phyloP scores from a whole-genome alignment of 2,113 vertebrate species.

The Saguinus midas region DNA sequence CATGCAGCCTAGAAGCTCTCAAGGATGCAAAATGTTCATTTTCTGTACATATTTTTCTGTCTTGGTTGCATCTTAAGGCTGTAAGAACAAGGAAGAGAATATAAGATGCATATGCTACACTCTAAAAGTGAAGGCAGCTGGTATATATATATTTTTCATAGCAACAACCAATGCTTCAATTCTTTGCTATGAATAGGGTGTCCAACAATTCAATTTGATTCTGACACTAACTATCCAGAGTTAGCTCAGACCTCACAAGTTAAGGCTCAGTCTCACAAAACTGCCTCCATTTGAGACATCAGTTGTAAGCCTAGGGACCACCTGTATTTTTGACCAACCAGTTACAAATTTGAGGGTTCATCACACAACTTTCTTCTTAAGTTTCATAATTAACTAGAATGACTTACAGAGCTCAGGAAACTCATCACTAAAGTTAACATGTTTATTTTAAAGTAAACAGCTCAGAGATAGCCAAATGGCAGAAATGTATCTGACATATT shows the following conservation, averaged over 20 bases:
- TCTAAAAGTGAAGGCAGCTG: background rate
- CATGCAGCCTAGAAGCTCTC: background rate
- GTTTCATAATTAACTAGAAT: background rate
- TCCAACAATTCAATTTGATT: background rate
- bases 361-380: background rate
- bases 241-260: background rate
- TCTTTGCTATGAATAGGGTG: background rate
- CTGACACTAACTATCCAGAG: background rate
- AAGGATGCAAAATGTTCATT: background rate
- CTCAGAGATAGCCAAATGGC: background rate
- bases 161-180: background rate
- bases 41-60: background rate
- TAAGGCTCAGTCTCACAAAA: background rate
- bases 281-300: background rate
- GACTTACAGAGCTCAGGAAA: background rate
- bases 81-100: background rate
- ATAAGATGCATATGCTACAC: background rate
- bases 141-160: background rate
- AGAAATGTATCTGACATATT: rapidly evolving
- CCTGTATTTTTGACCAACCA: background rate
- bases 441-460: background rate
- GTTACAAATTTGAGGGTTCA: background rate
- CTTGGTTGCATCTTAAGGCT: background rate
- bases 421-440: background rate
- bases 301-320: background rate